phyloP scores from a whole-genome alignment of 1,140 invertebrate species.

The Radopholus similis region DNA sequence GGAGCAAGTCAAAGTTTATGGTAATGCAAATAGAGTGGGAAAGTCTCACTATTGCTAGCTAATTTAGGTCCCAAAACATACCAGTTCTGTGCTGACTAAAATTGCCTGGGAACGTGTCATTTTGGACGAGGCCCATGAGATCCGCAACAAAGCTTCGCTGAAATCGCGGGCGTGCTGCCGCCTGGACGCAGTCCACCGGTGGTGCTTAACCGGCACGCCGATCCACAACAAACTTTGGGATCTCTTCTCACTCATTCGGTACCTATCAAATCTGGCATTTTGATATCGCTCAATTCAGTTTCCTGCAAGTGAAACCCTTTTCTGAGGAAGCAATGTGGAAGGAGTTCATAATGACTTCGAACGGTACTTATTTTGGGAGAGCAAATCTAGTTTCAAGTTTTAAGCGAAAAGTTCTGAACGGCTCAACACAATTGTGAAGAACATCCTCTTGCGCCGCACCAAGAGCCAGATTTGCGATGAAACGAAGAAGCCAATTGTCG shows the following conservation, averaged over 20 bases:
- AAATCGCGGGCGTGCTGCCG: constrained; percentile 71
- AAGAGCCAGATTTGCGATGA: constrained; percentile 45
- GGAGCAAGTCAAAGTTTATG: too few relatives aligned
- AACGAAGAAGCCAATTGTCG: constrained; percentile 44
- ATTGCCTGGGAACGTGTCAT: constrained; percentile 79
- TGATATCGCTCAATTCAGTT: constrained; percentile 31
- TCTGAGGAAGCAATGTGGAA: constrained; percentile 65
- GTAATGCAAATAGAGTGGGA: too few relatives aligned
- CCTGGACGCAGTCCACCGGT: constrained; percentile 69
- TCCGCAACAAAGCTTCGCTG: constrained; percentile 79
- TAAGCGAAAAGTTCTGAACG: constrained; percentile 30
- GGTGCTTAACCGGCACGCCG: constrained; percentile 85
- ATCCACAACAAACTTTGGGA: constrained; percentile 88
- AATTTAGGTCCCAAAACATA: background rate
- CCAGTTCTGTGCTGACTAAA: constrained; percentile 63
- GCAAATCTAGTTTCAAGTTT: constrained; percentile 8
- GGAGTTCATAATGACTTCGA: constrained; percentile 38
- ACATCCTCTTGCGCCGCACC: constrained; percentile 51
- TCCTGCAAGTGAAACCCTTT: constrained; percentile 69
- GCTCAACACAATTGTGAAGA: constrained; percentile 49
- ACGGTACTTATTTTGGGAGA: constrained; percentile 11
- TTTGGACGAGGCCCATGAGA: constrained; percentile 84
- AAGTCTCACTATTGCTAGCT: background rate
- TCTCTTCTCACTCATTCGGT: constrained; percentile 76
- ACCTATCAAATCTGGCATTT: background rate